Percentiles rank a stretch among this genome's conserved stretches.
These are phyloP conservation scores for Protaetia brevitarsis DNA, from an alignment of 1,140 invertebrate genomes.

Conservation along the genomic window DNA sequence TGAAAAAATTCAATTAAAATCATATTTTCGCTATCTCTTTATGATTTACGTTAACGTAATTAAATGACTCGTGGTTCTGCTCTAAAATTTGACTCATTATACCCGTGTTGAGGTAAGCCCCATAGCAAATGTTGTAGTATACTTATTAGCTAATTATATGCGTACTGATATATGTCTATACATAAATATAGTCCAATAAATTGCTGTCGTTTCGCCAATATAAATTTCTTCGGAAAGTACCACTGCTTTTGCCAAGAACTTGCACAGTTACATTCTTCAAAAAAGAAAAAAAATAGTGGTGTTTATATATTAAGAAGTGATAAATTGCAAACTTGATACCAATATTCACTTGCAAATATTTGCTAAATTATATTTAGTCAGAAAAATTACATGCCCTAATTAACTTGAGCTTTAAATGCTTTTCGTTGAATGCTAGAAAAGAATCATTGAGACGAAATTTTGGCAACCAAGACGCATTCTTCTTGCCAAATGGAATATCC, in stretches of 20 bases:
- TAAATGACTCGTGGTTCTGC: background rate
- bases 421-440: background rate
- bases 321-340: too few species aligned
- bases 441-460: slow-evolving; percentile 1
- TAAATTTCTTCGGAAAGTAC: background rate
- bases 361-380: too few species aligned
- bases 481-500: background rate
- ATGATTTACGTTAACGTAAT: background rate
- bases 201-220: background rate
- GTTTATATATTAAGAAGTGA: too few species aligned
- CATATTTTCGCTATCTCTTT: background rate
- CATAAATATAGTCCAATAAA: background rate
- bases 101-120: background rate
- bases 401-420: background rate
- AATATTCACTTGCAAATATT: background rate
- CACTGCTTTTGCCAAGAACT: background rate
- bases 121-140: background rate
- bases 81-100: background rate
- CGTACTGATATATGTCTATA: background rate
- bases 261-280: too few species aligned
- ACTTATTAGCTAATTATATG: slow-evolving; percentile 9
- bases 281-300: too few species aligned
- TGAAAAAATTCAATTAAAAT: slow-evolving; percentile 7
- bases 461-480: background rate
- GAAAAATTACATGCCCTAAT: background rate